Evolutionary conservation across 2,797 vertebrate species (phyloP), one percentile per base, ranked within the genome.

Genomic region (Rhodeus uyekii): DNA sequence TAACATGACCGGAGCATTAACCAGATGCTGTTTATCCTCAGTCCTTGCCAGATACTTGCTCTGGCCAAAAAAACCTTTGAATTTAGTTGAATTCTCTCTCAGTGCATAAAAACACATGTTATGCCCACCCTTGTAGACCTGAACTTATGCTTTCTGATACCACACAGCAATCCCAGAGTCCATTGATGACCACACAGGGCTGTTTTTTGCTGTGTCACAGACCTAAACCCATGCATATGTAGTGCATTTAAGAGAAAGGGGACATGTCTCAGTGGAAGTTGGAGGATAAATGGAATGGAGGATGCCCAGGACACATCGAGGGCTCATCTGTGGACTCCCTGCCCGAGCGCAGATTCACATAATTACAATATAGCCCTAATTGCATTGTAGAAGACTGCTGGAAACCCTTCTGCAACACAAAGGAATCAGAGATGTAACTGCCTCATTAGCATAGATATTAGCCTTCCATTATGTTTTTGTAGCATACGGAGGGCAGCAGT

Each of bases 361-460:
- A 91, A 93, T 93, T 93, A 92, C 86, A 86, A 73, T 61, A 76
- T 53, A 61, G 75, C 86, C 88, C 88, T 92, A 92, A 92, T 91
- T 88, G 89, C 90, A 90, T 91, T 91, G 84, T 86, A 80, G 82
- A 86, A 83, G 79, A 87, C 80, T 72, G 88, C 81, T 87, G 87
- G 85, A 91, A 90, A 91, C 91, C 89, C 91, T 87, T 78, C 86
- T 85, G 39, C 88, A 91, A 93, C 91, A 94, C 90, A 94, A 94
- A 93, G 91, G 91, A 92, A 93, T 93, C 91, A 92, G 86, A 89
- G 90, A 90, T 89, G 82, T 87, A 93, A 93, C 46, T 77, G 85
- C 76, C 87, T 89, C 89, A 91, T 94, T 92, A 92, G 88, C 90
- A 91, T 90, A 86, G 90, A 92, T 90, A 93, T 92, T 88, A 92